Evolutionary conservation across 2,113 vertebrate genomes (phyloP), one percentile per base, ranked within the genome.

Genomic region (Leuciscus idus): DNA sequence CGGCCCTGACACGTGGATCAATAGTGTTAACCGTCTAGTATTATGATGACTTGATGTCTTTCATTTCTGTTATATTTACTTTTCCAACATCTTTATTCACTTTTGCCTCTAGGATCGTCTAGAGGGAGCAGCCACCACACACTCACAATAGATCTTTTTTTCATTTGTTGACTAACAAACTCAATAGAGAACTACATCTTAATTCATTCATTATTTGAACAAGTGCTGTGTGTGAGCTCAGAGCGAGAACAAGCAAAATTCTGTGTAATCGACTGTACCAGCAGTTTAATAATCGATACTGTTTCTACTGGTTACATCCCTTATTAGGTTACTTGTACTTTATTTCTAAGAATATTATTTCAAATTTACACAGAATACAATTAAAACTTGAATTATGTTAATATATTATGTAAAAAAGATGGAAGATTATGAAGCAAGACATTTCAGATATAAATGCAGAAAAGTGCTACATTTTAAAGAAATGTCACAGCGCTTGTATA

Each of bases 11-110:
- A 9, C 7, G 2, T 21, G 48, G 23, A 57, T 83, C 81, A 39
- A 73, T 83, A 73, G 68, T 57, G 50, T 72, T 57, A 73, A 83
- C 66, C 21, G 2, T 55, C 12, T 30, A 33, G 66, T 70, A 83
- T 55, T 50, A 0, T 73, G 66, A 83, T 83, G 46, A 52, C 48
- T 83, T 6, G 5, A 39, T n/a, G 33, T 72, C 66, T 83, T 73
- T 73, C 11, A 57, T 73, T 83, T 83, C 48, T 73, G 66, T 73
- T 50, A 73, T 83, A 36, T 83, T 52, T 57, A 73, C 23, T 83
- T 57, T 23, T 70, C 33, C 43, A 52, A 73, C 39, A 57, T 73
- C 48, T 73, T 12, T 17, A 57, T 83, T 13, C 30, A 39, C 4
- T 73, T 57, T 33, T 33, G 26, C n/a, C 46, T 68, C 26, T 52